Evolutionary conservation across 2,113 vertebrate species (phyloP).

Genomic region (Channa maculata): DNA sequence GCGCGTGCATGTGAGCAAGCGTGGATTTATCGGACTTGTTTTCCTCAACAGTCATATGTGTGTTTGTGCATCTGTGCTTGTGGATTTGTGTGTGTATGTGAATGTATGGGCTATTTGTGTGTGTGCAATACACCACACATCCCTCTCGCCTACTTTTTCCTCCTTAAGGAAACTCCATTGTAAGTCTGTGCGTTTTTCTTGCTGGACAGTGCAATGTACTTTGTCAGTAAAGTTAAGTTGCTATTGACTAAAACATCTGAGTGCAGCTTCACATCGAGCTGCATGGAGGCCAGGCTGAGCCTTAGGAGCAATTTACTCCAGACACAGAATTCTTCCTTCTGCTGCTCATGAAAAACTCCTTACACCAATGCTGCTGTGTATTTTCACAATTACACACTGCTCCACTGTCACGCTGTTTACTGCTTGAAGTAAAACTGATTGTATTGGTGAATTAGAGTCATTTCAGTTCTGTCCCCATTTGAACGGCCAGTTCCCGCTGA

Average conservation of each 20-base stretch:
- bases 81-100: constrained; percentile 6
- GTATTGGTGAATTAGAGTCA: not conserved
- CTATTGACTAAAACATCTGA: constrained; percentile 5
- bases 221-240: constrained; percentile 38
- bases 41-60: constrained; percentile 35
- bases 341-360: not conserved
- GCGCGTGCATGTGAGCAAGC: constrained; percentile 21
- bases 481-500: not conserved
- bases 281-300: not conserved
- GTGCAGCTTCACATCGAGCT: not conserved
- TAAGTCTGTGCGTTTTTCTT: constrained; percentile 21
- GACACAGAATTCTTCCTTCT: constrained; percentile 1
- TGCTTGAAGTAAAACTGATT: constrained; percentile 1
- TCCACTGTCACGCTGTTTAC: not conserved
- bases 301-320: constrained; percentile 14
- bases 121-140: constrained; percentile 4
- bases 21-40: constrained; percentile 49
- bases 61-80: constrained; percentile 33
- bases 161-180: not conserved
- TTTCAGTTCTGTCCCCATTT: not conserved
- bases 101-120: constrained; percentile 12
- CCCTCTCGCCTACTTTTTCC: not conserved
- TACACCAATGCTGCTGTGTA: not conserved
- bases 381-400: not conserved
- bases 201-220: constrained; percentile 8